Conservation (phyloP, 2,797 vertebrate species). For the Bovichtus variegatus region DNA sequence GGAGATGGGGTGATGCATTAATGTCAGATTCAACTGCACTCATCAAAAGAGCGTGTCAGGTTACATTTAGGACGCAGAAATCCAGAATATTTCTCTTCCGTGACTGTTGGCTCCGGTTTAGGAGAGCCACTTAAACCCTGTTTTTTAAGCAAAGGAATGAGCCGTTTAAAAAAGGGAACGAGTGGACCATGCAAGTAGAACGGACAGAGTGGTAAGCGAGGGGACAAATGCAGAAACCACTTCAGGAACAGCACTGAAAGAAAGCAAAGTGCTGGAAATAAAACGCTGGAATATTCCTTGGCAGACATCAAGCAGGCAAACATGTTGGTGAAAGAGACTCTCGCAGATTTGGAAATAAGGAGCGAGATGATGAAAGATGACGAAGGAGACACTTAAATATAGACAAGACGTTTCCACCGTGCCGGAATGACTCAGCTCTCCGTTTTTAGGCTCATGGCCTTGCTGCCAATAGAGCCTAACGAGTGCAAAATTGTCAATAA, state of each 20-base stretch:
- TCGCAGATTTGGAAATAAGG: not conserved
- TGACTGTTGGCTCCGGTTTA: slow-evolving; percentile 8
- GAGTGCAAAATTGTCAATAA: not conserved
- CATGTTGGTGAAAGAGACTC: slow-evolving; percentile 1
- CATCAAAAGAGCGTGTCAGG: not conserved
- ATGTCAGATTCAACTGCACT: not conserved
- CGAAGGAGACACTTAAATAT: slow-evolving; percentile 1
- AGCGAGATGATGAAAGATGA: not conserved
- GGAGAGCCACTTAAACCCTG: not conserved
- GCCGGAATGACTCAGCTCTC: slow-evolving; percentile 13
- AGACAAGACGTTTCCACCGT: not conserved
- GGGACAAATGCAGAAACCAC: slow-evolving; percentile 41
- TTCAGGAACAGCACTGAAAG: slow-evolving; percentile 44
- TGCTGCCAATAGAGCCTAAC: not conserved
- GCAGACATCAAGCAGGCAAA: slow-evolving; percentile 10
- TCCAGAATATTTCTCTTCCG: slow-evolving; percentile 3
- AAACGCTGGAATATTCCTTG: slow-evolving; percentile 15
- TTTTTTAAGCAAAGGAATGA: slow-evolving; percentile 13
- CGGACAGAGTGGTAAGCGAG: slow-evolving; percentile 12
- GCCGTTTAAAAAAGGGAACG: slow-evolving; percentile 26
- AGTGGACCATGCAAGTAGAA: slow-evolving; percentile 7
- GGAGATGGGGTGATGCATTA: not conserved
- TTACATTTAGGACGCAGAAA: slow-evolving; percentile 4
- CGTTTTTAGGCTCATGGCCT: not conserved
- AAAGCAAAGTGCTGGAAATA: slow-evolving; percentile 41